phyloP scores from a whole-genome alignment of 37 sponge, comb jelly and placozoan genomes.

The Diacarnus erythraeanus region DNA sequence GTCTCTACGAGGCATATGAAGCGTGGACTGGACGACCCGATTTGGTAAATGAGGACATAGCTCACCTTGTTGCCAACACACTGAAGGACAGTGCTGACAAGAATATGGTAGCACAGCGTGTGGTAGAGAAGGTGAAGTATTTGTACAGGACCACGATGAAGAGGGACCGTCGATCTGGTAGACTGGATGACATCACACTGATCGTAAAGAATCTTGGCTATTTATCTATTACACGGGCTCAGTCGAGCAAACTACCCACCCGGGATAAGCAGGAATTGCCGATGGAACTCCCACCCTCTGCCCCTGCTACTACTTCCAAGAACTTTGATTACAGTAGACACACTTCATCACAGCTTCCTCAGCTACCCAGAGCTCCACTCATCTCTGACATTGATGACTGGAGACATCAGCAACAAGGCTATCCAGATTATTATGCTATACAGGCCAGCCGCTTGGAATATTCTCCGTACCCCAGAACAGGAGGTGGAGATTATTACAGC shows the following conservation, averaged over 20 bases:
- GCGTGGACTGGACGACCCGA: neutral
- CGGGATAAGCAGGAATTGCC: neutral
- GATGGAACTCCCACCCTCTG: neutral
- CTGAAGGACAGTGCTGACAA: slow-evolving; percentile 7
- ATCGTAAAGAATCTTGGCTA: slow-evolving; percentile 52
- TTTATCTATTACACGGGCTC: neutral
- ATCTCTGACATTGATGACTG: too few species aligned
- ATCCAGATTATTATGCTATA: too few species aligned
- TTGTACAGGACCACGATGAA: slow-evolving; percentile 1
- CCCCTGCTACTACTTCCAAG: neutral
- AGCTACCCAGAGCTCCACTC: too few species aligned
- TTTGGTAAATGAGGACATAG: slow-evolving; percentile 43
- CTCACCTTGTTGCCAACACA: slow-evolving; percentile 44
- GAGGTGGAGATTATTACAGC: too few species aligned
- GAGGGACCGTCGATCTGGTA: neutral
- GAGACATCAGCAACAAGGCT: too few species aligned
- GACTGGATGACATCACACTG: slow-evolving; percentile 75
- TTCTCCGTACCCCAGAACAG: too few species aligned
- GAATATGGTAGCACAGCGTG: slow-evolving; percentile 36
- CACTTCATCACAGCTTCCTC: too few species aligned
- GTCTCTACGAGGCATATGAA: slow-evolving; percentile 67
- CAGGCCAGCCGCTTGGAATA: too few species aligned
- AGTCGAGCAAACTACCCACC: neutral
- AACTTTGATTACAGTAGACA: too few species aligned
- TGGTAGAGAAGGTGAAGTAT: slow-evolving; percentile 41